A percentile compares a stretch with the other conserved stretches of the same genome.
Conservation (phyloP, 2,797 vertebrate species). For the Ctenochaetus hawaiiensis region DNA sequence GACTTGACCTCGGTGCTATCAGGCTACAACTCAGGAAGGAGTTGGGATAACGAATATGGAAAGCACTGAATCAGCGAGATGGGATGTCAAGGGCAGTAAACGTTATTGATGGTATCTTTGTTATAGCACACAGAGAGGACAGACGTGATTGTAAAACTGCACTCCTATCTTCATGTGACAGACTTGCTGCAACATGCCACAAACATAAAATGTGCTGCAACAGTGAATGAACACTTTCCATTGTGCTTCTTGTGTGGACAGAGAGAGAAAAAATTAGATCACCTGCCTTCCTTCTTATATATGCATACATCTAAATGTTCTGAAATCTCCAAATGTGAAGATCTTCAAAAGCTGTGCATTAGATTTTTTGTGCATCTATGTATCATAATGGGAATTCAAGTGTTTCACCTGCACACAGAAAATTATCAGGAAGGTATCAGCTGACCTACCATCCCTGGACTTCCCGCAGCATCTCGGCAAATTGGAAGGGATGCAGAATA, state of each 20-base stretch:
- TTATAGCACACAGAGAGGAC: conserved; percentile 13
- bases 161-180: conserved; percentile 13
- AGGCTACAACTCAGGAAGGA: conserved; percentile 73
- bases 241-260: background rate
- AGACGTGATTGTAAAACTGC: conserved; percentile 8
- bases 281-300: background rate
- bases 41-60: conserved; percentile 34
- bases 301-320: background rate
- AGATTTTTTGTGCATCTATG: background rate
- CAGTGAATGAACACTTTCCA: conserved; percentile 1
- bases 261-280: background rate
- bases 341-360: background rate
- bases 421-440: background rate
- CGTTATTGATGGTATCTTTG: conserved; percentile 38
- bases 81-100: conserved; percentile 51
- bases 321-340: too few relatives aligned
- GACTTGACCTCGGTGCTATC: conserved; percentile 88
- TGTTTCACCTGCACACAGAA: background rate
- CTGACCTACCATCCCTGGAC: conserved; percentile 42
- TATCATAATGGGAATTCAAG: background rate
- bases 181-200: background rate
- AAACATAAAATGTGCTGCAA: conserved; percentile 24
- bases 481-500: conserved; percentile 89
- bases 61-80: conserved; percentile 66
- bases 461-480: conserved; percentile 36